Percentiles rank a stretch among this genome's conserved stretches.
Evolutionary conservation across 1,140 invertebrate species (phyloP).

Genomic region (Chrysoperla carnea): DNA sequence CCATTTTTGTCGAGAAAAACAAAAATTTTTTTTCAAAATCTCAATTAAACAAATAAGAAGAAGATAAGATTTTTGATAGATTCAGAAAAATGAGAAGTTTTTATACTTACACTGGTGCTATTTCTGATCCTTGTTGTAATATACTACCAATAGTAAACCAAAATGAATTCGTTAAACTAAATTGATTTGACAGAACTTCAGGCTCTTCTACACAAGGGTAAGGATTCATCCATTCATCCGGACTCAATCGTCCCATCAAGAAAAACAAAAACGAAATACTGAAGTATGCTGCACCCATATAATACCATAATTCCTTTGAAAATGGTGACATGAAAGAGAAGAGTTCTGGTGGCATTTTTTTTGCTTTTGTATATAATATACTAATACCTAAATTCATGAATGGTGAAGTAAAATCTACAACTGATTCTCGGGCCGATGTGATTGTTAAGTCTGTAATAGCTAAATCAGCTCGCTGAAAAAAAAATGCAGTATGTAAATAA

Average conservation of each 20-base stretch:
- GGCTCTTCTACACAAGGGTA: slow-evolving; percentile 63
- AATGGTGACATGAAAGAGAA: slow-evolving; percentile 84
- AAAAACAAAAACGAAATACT: slow-evolving; percentile 63
- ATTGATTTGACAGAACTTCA: slow-evolving; percentile 60
- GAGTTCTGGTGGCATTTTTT: slow-evolving; percentile 58
- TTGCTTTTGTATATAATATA: slow-evolving; percentile 67
- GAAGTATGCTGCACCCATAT: slow-evolving; percentile 55
- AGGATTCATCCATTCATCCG: slow-evolving; percentile 68
- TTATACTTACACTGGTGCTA: slow-evolving; percentile 49
- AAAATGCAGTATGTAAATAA: no score
- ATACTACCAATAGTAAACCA: slow-evolving; percentile 70
- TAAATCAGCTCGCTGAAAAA: slow-evolving; percentile 38
- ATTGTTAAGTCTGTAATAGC: slow-evolving; percentile 69
- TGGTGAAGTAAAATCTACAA: slow-evolving; percentile 83
- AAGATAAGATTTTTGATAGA: no score
- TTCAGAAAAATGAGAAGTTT: no score
- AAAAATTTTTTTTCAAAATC: no score
- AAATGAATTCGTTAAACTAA: slow-evolving; percentile 63
- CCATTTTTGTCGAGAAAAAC: no score
- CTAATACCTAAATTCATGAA: slow-evolving; percentile 80
- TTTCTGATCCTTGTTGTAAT: slow-evolving; percentile 73
- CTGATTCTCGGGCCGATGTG: slow-evolving; percentile 69
- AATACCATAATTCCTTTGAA: slow-evolving; percentile 61
- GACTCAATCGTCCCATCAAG: slow-evolving; percentile 58
- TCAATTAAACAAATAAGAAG: no score